phyloP scores from a whole-genome alignment of 2,888 invertebrate genomes.

The Syrista parreyssii region DNA sequence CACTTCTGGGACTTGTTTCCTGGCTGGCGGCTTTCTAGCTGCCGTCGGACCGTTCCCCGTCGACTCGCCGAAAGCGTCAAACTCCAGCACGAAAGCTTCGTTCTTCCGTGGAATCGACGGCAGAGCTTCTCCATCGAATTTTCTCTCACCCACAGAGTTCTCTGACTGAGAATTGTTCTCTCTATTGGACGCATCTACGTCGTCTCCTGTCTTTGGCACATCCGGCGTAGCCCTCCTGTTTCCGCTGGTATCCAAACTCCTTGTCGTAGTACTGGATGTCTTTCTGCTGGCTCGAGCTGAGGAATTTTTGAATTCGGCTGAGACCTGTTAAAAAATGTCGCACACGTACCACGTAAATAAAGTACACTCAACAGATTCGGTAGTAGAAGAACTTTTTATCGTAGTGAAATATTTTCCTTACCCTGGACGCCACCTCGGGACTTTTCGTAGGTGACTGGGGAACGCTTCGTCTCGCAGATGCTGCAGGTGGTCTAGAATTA shows the following conservation, averaged over 20 bases:
- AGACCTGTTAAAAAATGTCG: neutral
- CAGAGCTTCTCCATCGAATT: neutral
- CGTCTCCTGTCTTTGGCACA: conserved; percentile 23
- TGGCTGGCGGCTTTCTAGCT: conserved; percentile 31
- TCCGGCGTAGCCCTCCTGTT: conserved; percentile 19
- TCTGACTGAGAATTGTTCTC: conserved; percentile 1
- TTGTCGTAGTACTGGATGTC: neutral
- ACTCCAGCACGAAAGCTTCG: conserved; percentile 37
- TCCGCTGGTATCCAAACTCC: conserved; percentile 14
- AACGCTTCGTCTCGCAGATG: conserved; percentile 32
- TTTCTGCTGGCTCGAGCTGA: conserved; percentile 14
- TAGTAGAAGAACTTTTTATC: neutral
- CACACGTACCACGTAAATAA: neutral
- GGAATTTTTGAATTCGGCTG: neutral
- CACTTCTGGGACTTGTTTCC: conserved; percentile 40
- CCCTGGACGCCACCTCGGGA: conserved; percentile 38
- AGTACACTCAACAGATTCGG: neutral
- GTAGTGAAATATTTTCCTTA: conserved; percentile 25
- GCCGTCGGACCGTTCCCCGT: conserved; percentile 30
- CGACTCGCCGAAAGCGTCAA: conserved; percentile 28
- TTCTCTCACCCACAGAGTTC: neutral
- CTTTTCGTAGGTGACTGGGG: conserved; percentile 44
- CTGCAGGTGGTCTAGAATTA: conserved; percentile 15
- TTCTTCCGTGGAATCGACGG: neutral
- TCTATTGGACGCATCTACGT: conserved; percentile 28